Base-by-base conservation (phyloP, 2,888 invertebrate species). In the Limenitis camilla region DNA sequence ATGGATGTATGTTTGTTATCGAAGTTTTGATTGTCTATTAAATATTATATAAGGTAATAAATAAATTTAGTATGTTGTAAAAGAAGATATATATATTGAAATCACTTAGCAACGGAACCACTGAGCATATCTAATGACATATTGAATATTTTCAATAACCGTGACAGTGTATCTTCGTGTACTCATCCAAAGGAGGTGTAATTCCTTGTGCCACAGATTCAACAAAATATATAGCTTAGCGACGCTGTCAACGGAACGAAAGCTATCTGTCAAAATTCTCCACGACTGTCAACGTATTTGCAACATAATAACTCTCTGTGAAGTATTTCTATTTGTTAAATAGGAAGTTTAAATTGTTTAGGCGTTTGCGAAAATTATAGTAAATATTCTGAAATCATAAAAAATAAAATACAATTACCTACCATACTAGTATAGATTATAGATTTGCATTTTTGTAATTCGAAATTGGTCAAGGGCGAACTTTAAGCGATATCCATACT, bases 201-300 rank as follows among this genome's bases (percentile, higher is more conserved):
- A 39, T 42, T 44, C 40, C 33, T 6, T 38, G 36, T 35, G 45
- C 42, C 40, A 49, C 40, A 49, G 54, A 54, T 57, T 49, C 49
- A 43, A 57, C 46, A 54, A 49, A 54, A 54, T 19, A 54, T 52
- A 48, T 44, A 53, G 36, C 44, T 36, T 42, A 52, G 54, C 67
- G 70, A 68, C 66, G 71, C 56, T 71, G 76, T 70, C 67, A 68
- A 70, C 61, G 78, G 73, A 81, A 83, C 81, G 72, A 81, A 80
- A 78, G 61, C 63, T 66, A 78, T 79, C 76, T 74, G 72, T 81
- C 79, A 77, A 60, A 72, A 82, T 82, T 81, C 61, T 77, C 60
- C 74, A 83, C 79, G 82, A 69, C 69, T 82, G 83, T 80, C 82
- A 76, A 58, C 61, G 52, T 59, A 78, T 81, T 81, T 76, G 74